Evolutionary conservation across 2,888 invertebrate genomes (phyloP), one percentile per base, ranked within the genome.

Genomic region (Chirona hameri): DNA sequence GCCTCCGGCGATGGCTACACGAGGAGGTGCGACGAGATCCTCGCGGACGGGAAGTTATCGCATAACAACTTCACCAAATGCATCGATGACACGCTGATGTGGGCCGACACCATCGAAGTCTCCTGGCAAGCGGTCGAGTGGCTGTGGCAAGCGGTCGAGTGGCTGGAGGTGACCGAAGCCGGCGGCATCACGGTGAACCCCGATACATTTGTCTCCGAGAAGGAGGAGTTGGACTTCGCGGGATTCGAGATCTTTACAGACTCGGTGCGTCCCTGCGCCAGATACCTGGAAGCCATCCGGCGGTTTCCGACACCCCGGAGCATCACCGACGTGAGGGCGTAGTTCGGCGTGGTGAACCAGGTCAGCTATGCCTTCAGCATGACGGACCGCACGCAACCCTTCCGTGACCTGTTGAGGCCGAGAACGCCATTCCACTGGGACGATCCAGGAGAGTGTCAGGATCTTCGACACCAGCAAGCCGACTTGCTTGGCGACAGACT

Each of bases 401-500:
- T 52, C 52, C 15, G 12, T 52, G 52, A 52, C 18, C 52, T 52
- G 15, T 52, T 52, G 15, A 52, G 18, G 52, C 52, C 52, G 52
- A 52, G 52, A 1, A 52, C 52, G 18, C 52, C 52, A 1, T 52
- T 52, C 52, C 52, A 1, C 52, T 18, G 52, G 52, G 18, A 52
- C 18, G 52, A 80, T 83, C 60, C 21, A 80, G 29, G 48, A 82
- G n/a, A 82, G 82, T 21, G 83, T 83, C 18, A 18, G 48, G 29
- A 27, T 79, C 29, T 80, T 82, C 81, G 82, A 82, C 69, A 79
- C 60, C n/a, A 29, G 21, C 27, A 81, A 46, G 48, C 83, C 83
- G 9, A 82, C 82, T 10, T 83, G 82, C 72, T n/a, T 81, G 24
- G 83, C 82, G 12, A 82, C 83, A 39, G 83, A 83, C 79, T 81